Conservation (phyloP, 92 coral and sea anemone genomes). For the Epizoanthus rinbou region DNA sequence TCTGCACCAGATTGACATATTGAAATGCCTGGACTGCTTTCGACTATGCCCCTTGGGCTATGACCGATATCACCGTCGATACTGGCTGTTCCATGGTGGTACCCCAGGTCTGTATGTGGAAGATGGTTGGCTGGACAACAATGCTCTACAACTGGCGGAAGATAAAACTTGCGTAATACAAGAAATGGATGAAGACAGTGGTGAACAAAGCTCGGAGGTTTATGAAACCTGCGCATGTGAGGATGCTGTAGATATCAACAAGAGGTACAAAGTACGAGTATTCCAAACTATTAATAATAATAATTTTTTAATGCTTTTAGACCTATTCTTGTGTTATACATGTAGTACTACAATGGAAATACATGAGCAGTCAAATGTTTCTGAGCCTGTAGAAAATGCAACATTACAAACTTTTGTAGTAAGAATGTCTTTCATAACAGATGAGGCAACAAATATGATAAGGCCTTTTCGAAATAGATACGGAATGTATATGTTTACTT, state of each 20-base stretch:
- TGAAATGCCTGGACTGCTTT: slow-evolving; percentile 55
- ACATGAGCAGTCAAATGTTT: too few relatives aligned
- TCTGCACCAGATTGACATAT: slow-evolving; percentile 49
- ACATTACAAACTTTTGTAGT: too few relatives aligned
- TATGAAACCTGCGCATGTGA: neutral
- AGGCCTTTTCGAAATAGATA: too few relatives aligned
- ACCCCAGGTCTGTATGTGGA: slow-evolving; percentile 79
- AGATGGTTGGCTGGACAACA: slow-evolving; percentile 72
- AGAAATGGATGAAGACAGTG: neutral
- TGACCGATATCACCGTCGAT: slow-evolving; percentile 88
- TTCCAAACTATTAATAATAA: neutral
- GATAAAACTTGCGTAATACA: neutral
- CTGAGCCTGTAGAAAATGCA: too few relatives aligned
- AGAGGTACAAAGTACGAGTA: neutral
- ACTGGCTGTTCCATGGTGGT: slow-evolving; percentile 79
- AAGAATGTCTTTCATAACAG: too few relatives aligned
- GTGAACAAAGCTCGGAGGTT: neutral
- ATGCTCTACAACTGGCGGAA: slow-evolving; percentile 8
- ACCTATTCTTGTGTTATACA: neutral
- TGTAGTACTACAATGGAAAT: too few relatives aligned
- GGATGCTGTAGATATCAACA: slow-evolving; percentile 10
- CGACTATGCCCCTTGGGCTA: slow-evolving; percentile 74
- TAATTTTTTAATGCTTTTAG: too few relatives aligned
- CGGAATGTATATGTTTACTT: too few relatives aligned
- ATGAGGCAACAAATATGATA: too few relatives aligned